Conservation (phyloP, 2,888 invertebrate species). For the Horisme vitalbata region DNA sequence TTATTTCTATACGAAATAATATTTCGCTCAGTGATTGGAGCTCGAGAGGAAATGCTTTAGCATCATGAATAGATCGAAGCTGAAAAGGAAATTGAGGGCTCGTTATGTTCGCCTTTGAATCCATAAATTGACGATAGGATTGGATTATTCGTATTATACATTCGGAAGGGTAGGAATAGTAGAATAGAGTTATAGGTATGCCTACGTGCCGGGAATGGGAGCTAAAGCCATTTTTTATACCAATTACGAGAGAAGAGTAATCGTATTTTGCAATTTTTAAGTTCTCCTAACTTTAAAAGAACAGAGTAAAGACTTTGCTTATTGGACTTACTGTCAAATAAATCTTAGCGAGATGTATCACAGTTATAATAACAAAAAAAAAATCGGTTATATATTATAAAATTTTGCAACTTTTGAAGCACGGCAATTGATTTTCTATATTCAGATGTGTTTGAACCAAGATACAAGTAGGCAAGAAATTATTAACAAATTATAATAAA, state of each 20-base stretch:
- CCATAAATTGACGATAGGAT: constrained; percentile 67
- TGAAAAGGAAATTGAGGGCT: constrained; percentile 78
- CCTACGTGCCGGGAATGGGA: constrained; percentile 8
- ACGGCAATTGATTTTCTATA: too few relatives aligned
- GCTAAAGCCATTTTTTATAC: not conserved
- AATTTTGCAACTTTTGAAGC: too few relatives aligned
- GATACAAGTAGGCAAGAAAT: too few relatives aligned
- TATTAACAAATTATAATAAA: too few relatives aligned
- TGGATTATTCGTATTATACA: constrained; percentile 35
- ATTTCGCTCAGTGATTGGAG: constrained; percentile 66
- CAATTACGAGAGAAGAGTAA: not conserved
- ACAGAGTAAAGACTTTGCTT: too few relatives aligned
- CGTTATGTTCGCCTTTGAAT: constrained; percentile 66
- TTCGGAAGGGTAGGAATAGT: constrained; percentile 16
- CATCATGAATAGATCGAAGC: constrained; percentile 68
- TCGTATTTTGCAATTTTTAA: too few relatives aligned
- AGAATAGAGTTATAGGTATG: constrained; percentile 6
- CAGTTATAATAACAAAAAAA: too few relatives aligned
- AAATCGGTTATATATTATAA: too few relatives aligned
- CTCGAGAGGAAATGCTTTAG: constrained; percentile 66
- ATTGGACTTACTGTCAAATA: too few relatives aligned
- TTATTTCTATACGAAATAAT: constrained; percentile 36
- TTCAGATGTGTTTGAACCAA: too few relatives aligned
- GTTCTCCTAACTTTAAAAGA: too few relatives aligned
- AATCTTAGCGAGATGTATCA: too few relatives aligned